A percentile compares a stretch with the other conserved stretches of the same genome.
Conservation (phyloP, 2,888 invertebrate species). For the Apamea epomidion region DNA sequence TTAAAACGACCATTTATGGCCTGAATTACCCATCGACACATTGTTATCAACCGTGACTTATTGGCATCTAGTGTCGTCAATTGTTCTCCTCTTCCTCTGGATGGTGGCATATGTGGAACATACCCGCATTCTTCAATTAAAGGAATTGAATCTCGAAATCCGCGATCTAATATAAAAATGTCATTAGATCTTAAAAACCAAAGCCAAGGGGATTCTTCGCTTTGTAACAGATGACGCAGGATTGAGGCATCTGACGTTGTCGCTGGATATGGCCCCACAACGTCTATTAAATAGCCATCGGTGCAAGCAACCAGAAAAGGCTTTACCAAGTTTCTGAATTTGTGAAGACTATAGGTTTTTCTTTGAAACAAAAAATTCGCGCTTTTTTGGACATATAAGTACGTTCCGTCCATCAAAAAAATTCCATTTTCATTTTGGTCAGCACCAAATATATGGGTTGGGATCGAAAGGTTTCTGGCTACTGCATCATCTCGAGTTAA, state of each 20-base stretch:
- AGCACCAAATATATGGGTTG: conserved; percentile 2
- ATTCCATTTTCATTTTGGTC: background rate
- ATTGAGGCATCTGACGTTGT: conserved; percentile 33
- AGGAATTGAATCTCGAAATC: conserved; percentile 19
- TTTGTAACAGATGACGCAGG: conserved; percentile 17
- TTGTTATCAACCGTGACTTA: conserved; percentile 11
- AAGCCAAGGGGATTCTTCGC: conserved; percentile 9
- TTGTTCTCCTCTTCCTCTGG: conserved; percentile 14
- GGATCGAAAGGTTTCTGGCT: no score
- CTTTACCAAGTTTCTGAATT: background rate
- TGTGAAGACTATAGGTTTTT: conserved; percentile 9
- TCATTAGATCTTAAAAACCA: conserved; percentile 26
- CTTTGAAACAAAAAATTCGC: background rate
- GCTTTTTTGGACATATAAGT: background rate
- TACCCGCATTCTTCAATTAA: conserved; percentile 16
- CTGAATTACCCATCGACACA: conserved; percentile 11
- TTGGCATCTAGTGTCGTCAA: conserved; percentile 5
- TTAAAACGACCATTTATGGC: conserved; percentile 24
- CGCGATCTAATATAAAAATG: conserved; percentile 34
- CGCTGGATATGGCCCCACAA: conserved; percentile 33
- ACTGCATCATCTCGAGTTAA: no score
- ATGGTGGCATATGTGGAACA: conserved; percentile 18
- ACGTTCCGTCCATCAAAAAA: conserved; percentile 2
- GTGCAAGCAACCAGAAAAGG: background rate
- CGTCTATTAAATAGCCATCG: conserved; percentile 3